These are phyloP conservation scores for Thomomys bottae DNA, from an alignment of 2,113 vertebrate species.

Conservation along the genomic window DNA sequence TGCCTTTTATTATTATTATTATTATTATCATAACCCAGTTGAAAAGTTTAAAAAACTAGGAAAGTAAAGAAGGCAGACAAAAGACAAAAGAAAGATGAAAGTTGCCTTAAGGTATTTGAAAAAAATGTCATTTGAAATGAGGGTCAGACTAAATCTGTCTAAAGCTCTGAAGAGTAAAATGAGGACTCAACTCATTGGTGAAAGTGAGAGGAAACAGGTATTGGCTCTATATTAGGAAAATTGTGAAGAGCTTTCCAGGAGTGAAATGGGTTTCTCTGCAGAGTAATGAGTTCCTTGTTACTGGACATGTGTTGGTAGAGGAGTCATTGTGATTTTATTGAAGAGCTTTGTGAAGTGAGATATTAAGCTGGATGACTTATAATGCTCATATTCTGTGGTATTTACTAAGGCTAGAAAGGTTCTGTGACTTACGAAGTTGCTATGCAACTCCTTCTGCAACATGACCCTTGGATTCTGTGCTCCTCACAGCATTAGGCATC, in stretches of 20 bases:
- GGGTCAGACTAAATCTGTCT: background rate
- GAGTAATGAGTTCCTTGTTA: conserved; percentile 43
- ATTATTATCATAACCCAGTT: background rate
- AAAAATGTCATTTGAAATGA: background rate
- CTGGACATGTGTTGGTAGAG: conserved; percentile 34
- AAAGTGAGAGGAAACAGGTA: conserved; percentile 15
- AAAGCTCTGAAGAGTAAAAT: conserved; percentile 2
- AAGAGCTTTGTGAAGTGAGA: conserved; percentile 48
- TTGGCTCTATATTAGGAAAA: conserved; percentile 41
- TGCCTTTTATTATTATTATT: too few species aligned
- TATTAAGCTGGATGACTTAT: conserved; percentile 32
- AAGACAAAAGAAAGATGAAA: conserved; percentile 19
- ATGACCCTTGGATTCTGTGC: conserved; percentile 15
- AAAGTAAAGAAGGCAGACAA: background rate
- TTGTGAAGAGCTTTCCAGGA: background rate
- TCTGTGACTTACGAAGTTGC: background rate
- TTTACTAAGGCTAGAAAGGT: background rate
- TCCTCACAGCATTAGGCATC: background rate
- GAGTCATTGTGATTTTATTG: background rate
- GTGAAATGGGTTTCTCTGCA: conserved; percentile 30
- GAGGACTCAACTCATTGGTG: background rate
- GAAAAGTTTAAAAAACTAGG: conserved; percentile 17
- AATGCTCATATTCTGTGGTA: conserved; percentile 21
- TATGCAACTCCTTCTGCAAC: background rate
- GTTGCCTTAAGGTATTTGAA: conserved; percentile 31